Evolutionary conservation across 2,888 invertebrate genomes (phyloP).

Genomic region (Mythimna pallens): DNA sequence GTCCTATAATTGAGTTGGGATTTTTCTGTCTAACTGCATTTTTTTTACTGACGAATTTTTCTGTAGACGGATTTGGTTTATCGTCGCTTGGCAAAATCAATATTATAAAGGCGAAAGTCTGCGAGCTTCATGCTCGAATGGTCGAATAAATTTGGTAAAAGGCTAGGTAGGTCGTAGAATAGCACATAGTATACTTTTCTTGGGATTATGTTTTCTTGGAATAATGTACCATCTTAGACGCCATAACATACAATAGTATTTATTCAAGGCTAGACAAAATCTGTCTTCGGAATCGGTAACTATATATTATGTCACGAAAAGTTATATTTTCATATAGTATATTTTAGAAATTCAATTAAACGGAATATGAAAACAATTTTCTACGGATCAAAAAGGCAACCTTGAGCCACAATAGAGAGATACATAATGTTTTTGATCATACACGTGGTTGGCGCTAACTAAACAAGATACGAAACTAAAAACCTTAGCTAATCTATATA

Average conservation of each 20-base stretch:
- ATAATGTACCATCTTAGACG: too few relatives aligned
- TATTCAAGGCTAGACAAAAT: background rate
- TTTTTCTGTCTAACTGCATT: background rate
- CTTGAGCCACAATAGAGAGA: background rate
- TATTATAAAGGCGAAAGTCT: too few relatives aligned
- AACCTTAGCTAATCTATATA: background rate
- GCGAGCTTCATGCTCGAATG: too few relatives aligned
- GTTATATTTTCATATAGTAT: background rate
- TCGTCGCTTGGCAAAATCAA: background rate
- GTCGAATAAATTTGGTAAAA: too few relatives aligned
- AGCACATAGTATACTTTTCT: too few relatives aligned
- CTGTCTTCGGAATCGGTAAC: background rate
- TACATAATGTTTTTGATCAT: background rate
- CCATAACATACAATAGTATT: background rate
- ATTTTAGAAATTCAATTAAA: background rate
- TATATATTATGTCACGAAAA: background rate
- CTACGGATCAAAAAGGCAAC: conserved; percentile 12
- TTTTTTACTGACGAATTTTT: background rate
- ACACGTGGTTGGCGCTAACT: conserved; percentile 2
- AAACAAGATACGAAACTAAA: conserved; percentile 19
- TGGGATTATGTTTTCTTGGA: too few relatives aligned
- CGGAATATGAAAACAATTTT: conserved; percentile 29
- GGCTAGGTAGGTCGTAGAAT: too few relatives aligned
- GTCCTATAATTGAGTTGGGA: conserved; percentile 39
- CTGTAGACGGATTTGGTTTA: background rate